Conservation (phyloP, 2,797 vertebrate genomes). For the Acipenser transmontanus region DNA sequence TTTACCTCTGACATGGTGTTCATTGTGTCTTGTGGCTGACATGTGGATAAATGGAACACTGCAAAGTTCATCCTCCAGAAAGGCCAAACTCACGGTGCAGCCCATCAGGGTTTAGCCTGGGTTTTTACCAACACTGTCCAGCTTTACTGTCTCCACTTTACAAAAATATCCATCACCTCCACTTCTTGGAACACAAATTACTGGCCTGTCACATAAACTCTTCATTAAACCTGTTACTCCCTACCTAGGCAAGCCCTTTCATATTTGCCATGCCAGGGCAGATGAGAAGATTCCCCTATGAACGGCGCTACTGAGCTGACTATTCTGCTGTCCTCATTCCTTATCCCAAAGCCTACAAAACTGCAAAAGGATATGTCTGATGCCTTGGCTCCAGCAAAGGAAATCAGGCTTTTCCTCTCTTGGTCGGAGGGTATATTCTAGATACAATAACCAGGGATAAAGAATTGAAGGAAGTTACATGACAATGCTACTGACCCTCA, state of each 20-base stretch:
- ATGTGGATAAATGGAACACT: background rate
- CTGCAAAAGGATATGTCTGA: conserved; percentile 10
- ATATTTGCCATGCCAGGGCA: no score
- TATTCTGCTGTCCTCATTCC: background rate
- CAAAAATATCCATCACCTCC: no score
- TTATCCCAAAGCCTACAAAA: background rate
- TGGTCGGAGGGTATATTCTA: conserved; percentile 28
- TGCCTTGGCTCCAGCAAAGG: conserved; percentile 25
- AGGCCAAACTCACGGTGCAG: conserved; percentile 20
- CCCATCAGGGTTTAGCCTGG: conserved; percentile 14
- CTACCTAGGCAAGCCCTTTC: no score
- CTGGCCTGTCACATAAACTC: no score
- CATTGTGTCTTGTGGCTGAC: background rate
- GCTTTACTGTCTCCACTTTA: no score
- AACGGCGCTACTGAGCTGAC: background rate
- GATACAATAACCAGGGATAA: conserved; percentile 26
- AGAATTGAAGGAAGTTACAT: conserved; percentile 2
- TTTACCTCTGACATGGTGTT: conserved; percentile 1
- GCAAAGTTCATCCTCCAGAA: conserved; percentile 13
- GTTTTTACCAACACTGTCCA: no score
- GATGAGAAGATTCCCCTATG: no score
- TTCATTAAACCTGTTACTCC: no score
- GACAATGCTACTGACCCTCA: no score
- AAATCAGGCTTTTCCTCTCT: conserved; percentile 23
- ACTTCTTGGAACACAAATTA: no score